Base-by-base conservation (phyloP, 2,888 invertebrate genomes). In the Bugulina stolonifera region DNA sequence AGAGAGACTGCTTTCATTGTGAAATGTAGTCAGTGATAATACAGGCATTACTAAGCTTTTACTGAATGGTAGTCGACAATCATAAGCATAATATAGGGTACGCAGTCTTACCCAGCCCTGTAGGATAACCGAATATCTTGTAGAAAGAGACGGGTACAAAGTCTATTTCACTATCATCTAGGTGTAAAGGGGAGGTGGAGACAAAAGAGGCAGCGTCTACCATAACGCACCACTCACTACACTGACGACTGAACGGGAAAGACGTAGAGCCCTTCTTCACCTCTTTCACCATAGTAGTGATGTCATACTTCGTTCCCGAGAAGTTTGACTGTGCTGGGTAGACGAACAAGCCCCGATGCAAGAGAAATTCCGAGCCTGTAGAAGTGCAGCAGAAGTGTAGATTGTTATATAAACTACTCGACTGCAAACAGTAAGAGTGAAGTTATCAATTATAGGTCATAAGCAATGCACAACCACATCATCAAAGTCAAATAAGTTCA, bases 311-410 rank as follows among this genome's bases (percentile, higher is more conserved):
- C 72, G 87, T 89, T 0, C 98, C 98, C 79, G 92, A 93, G 82
- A 95, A 98, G 84, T 98, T 98, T 80, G 93, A 94, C 83, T 95
- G 93, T 0, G 94, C 96, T 0, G 97, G 92, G 82, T 91, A 93
- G 0, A 89, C 92, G 79, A 97, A 89, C 54, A 98, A 86, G 73
- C 75, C 75, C 58, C 71, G 5, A n/a, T n/a, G n/a, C n/a, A n/a
- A n/a, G n/a, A n/a, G n/a, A n/a, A n/a, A n/a, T n/a, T n/a, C n/a
- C n/a, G n/a, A n/a, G n/a, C n/a, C n/a, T n/a, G n/a, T n/a, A n/a
- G n/a, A n/a, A n/a, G n/a, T n/a, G n/a, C n/a, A n/a, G n/a, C n/a
- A n/a, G n/a, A n/a, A n/a, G n/a, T n/a, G n/a, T n/a, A n/a, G n/a
- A n/a, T n/a, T n/a, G n/a, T n/a, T n/a, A n/a, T n/a, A n/a, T n/a